phyloP scores from a whole-genome alignment of 2,113 vertebrate genomes.

The Chamaea fasciata region DNA sequence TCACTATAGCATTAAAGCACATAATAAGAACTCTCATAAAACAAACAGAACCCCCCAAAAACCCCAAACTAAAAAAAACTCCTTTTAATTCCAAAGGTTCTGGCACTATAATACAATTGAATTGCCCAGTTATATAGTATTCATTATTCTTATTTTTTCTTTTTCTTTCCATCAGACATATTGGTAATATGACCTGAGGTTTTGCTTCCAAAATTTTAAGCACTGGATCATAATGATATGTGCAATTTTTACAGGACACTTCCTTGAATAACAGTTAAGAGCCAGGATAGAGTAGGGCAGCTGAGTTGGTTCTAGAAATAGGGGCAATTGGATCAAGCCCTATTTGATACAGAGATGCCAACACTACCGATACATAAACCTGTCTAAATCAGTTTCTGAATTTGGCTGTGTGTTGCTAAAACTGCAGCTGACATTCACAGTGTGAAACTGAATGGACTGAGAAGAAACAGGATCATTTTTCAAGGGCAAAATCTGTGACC shows the following conservation, averaged over 20 bases:
- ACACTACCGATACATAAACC: not conserved
- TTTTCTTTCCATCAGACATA: not conserved
- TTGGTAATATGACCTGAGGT: not conserved
- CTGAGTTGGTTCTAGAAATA: not conserved
- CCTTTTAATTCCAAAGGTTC: not conserved
- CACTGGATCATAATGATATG: not conserved
- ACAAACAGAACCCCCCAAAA: not conserved
- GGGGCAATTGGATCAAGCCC: not conserved
- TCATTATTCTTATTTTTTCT: not conserved
- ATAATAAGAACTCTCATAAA: not conserved
- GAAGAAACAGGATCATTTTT: not conserved
- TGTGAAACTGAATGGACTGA: not conserved
- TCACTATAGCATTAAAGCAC: not conserved
- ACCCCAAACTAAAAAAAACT: not conserved
- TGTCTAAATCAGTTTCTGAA: not conserved
- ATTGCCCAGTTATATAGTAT: not conserved
- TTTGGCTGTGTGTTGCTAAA: not conserved
- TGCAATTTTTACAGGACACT: not conserved
- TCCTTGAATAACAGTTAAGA: not conserved
- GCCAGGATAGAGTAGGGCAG: not conserved
- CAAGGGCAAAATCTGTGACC: not conserved
- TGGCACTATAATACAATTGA: not conserved
- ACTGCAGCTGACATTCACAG: not conserved
- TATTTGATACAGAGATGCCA: fast-evolving
- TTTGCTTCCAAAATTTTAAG: not conserved